Evolutionary conservation across 2,888 invertebrate genomes (phyloP), one percentile per base, ranked within the genome.

Genomic region (Tachina grossa): DNA sequence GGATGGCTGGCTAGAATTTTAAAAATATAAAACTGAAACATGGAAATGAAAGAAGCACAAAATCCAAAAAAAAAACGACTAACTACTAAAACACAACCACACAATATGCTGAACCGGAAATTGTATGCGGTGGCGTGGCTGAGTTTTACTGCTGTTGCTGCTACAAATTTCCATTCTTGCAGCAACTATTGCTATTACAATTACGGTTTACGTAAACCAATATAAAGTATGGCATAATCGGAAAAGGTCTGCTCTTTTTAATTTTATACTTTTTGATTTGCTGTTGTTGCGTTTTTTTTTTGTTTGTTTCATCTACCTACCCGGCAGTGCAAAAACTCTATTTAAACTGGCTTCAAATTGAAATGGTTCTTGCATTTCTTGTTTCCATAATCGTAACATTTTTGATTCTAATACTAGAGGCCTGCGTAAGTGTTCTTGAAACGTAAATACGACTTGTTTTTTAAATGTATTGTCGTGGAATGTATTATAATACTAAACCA

Each of bases 101-200:
- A 91, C 90, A 90, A 90, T 90, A 90, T 91, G 90, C 89, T 90
- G 88, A 91, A 89, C 89, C 90, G 90, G 90, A 90, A 90, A 91
- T 91, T 90, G 90, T 91, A 90, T 89, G 90, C 88, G 88, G 87
- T 87, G 88, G 82, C 85, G 87, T 87, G 88, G 81, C 87, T 86
- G 87, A 55, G 71, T 63, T 80, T 79, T 85, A 55, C 55, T 78
- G 75, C 65, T 90, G 90, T 69, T 71, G 31, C 72, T 39, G 61
- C 61, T 68, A 77, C 76, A 84, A n/a, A 75, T 72, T 84, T 76
- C 84, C 79, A 82, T 59, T 78, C 75, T 39, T 78, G 31, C 39
- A 74, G 66, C 71, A 75, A 82, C 78, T 85, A 55, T 79, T 83
- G 75, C 83, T 77, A 74, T 81, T 85, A 74, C 84, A 81, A 81